Conservation (phyloP, 2,888 invertebrate genomes). For the Bombylius discolor region DNA sequence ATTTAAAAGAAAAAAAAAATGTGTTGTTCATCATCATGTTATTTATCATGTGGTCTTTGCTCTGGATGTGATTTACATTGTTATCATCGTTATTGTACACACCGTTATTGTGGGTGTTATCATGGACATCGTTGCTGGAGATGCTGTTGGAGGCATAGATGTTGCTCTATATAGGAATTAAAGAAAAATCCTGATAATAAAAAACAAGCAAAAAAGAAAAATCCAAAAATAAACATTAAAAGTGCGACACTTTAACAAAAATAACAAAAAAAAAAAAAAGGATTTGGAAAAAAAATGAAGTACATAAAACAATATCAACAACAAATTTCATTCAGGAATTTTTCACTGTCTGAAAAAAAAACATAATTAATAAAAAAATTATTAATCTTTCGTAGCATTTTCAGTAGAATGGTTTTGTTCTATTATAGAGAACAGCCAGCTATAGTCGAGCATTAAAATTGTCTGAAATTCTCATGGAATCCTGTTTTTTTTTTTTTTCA, state of each 20-base stretch:
- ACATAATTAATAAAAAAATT: no score
- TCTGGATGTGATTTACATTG: not conserved
- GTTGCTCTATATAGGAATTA: not conserved
- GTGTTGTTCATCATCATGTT: slow-evolving; percentile 4
- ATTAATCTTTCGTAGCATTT: no score
- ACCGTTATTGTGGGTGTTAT: not conserved
- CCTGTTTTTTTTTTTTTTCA: no score
- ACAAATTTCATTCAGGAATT: no score
- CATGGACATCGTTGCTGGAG: slow-evolving; percentile 1
- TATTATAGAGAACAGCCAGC: slow-evolving; percentile 2
- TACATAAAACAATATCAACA: no score
- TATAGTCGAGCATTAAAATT: slow-evolving; percentile 1
- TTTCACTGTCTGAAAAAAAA: no score
- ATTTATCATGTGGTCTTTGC: not conserved
- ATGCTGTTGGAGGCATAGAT: slow-evolving; percentile 2
- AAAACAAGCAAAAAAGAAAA: no score
- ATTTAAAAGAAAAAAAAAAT: not conserved
- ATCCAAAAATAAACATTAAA: no score
- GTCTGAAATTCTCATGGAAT: not conserved
- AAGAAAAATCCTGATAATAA: not conserved
- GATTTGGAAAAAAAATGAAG: no score
- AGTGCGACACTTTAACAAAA: no score
- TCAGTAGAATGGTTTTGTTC: not conserved
- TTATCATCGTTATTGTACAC: slow-evolving; percentile 2
- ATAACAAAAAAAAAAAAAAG: no score